Base-by-base conservation (phyloP, 2,888 invertebrate genomes). In the Stratiomys singularior region DNA sequence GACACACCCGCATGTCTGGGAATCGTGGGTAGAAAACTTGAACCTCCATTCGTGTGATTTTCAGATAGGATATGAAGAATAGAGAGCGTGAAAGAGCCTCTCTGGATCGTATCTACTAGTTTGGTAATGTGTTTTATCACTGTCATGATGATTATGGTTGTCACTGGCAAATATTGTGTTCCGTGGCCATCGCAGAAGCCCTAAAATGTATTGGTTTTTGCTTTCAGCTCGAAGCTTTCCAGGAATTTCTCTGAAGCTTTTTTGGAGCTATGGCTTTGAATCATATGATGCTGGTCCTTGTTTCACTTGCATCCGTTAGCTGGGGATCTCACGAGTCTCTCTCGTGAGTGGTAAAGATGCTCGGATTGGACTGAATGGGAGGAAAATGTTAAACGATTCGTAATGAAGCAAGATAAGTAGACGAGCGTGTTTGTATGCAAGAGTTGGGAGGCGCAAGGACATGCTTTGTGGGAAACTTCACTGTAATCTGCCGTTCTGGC, bases 1-100 rank as follows among this genome's bases (percentile, higher is more conserved):
- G 69, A 69, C 69, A 69, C 69, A 69, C 69, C 69, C 69, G 69
- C 46, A 47, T 46, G 69, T 1, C 47, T 46, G 46, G 64, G 64
- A 28, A 15, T 13, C 23, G 66, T 66, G 66, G 66, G 66, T 18
- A 37, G 37, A 37, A 37, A 37, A 3, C 25, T 18, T 25, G 21
- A 18, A 25, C 7, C 58, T 25, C 13, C 11, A 23, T 13, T 18
- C 25, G 58, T 9, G 13, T 4, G 4, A 27, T 37, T 66, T 66
- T 27, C 66, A 37, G 28, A 30, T 13, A 30, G 37, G 66, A 30
- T 66, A 27, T 37, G 21, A 66, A 9, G 18, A 52, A 21, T 18
- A 37, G 37, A 66, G 37, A 30, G 23, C 47, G n/a, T 23, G 47
- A 69, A 25, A 25, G 47, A 67, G 44, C 9, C 15, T 67, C 37